Percentiles rank a stretch among this genome's conserved stretches.
These are phyloP conservation scores for Caranx ignobilis DNA, from an alignment of 2,113 vertebrate genomes.

Conservation along the genomic window DNA sequence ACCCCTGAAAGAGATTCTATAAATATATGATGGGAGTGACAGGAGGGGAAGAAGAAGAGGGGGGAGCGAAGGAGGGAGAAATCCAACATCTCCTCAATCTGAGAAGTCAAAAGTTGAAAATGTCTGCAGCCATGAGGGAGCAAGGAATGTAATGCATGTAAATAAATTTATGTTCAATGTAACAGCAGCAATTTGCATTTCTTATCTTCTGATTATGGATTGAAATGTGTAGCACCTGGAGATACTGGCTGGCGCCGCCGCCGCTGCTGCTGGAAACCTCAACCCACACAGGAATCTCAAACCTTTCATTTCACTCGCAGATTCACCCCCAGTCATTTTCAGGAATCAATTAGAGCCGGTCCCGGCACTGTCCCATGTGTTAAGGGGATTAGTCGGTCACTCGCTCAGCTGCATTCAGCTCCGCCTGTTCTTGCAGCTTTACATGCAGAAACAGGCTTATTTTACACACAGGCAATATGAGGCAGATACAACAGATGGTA, in stretches of 20 bases:
- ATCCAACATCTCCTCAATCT: slow-evolving; percentile 69
- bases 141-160: slow-evolving; percentile 3
- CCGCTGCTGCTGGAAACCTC: slow-evolving; percentile 79
- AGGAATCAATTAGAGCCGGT: slow-evolving; percentile 94
- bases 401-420: slow-evolving; percentile 85
- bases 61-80: slow-evolving; percentile 15
- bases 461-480: slow-evolving; percentile 81
- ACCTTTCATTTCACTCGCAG: slow-evolving; percentile 89
- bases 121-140: slow-evolving; percentile 29
- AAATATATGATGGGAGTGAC: slow-evolving; percentile 89
- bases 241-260: slow-evolving; percentile 84
- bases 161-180: slow-evolving; percentile 21
- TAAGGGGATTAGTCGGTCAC: slow-evolving; percentile 90
- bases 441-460: slow-evolving; percentile 81
- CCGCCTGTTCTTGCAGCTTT: slow-evolving; percentile 82
- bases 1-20: slow-evolving; percentile 87
- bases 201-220: slow-evolving; percentile 87
- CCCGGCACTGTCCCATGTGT: slow-evolving; percentile 86
- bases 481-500: slow-evolving; percentile 88
- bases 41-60: slow-evolving; percentile 3
- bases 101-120: slow-evolving; percentile 87
- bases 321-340: slow-evolving; percentile 85
- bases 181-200: slow-evolving; percentile 84
- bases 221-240: slow-evolving; percentile 84
- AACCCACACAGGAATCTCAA: slow-evolving; percentile 87